Base-by-base conservation (phyloP, 2,888 invertebrate species). In the Papilio protenor region DNA sequence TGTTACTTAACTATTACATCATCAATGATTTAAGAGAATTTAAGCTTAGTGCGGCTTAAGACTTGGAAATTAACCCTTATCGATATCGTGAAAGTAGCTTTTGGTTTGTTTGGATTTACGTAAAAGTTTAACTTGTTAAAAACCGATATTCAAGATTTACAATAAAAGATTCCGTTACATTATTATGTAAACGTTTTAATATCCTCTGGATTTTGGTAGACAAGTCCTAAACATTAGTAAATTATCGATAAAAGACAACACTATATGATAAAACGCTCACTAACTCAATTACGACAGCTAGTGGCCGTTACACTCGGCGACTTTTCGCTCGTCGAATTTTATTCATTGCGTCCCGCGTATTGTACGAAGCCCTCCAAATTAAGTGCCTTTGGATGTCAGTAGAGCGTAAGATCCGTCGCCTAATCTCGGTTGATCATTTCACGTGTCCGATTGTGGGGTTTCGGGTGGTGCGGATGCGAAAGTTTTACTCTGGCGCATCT, bases 341-440 rank as follows among this genome's bases (percentile, higher is more conserved):
- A 77, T 77, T 77, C 77, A 73, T 73, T 6, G 77, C 77, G 57
- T 76, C 55, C 75, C 73, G 55, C 21, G 74, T 55, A 84, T 84
- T 80, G 81, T 79, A 73, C 74, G 73, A 74, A 74, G 80, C 79
- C 82, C 86, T 85, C 81, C 80, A 84, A 85, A 86, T 87, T 86
- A 88, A 86, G 85, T 84, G 84, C 83, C 87, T 86, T 93, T 91
- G 89, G 88, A 86, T 87, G 86, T 85, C 90, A 86, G 88, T 87
- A 87, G 90, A 89, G 91, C 92, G 91, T 85, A 87, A 89, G 87
- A 89, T 86, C 86, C 88, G 87, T 81, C 84, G 82, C 86, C 87
- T 92, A 91, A 92, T 92, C 91, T 89, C 87, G 82, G 88, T 87
- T 91, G 91, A 91, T 92, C 90, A 90, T 90, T 92, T 91, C 82